Percentiles rank a stretch among this genome's conserved stretches.
phyloP scores from a whole-genome alignment of 2,888 invertebrate species.

The Apamea sordens region DNA sequence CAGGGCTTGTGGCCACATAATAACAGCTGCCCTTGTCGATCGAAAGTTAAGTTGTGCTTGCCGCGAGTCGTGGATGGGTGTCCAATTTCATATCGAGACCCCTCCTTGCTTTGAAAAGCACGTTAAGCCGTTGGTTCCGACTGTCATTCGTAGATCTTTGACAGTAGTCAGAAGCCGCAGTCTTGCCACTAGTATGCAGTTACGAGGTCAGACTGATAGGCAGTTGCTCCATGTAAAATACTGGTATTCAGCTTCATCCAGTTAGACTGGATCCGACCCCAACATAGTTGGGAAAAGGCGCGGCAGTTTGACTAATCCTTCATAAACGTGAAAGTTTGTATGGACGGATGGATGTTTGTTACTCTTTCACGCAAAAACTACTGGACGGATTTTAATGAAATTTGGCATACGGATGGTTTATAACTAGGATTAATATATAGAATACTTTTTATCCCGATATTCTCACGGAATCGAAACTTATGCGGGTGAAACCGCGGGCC shows the following conservation, averaged over 20 bases:
- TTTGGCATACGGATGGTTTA: no score
- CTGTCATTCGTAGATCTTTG: background rate
- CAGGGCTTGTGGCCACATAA: background rate
- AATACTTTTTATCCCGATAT: no score
- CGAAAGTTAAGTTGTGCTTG: background rate
- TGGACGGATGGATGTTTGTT: no score
- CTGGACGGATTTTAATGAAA: no score
- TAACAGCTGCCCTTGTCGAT: background rate
- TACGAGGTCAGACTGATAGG: background rate
- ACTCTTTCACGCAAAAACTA: no score
- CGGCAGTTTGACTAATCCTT: background rate
- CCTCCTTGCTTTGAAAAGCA: background rate
- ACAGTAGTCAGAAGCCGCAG: background rate
- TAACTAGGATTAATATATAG: no score
- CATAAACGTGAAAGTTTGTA: no score
- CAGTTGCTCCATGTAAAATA: background rate
- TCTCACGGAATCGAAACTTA: no score
- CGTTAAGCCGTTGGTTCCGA: background rate
- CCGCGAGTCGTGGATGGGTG: background rate
- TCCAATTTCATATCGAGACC: background rate
- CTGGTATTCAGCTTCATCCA: background rate
- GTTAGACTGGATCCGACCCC: background rate
- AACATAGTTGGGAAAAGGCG: background rate
- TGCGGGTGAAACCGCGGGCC: no score
- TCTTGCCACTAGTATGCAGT: background rate